phyloP scores from a whole-genome alignment of 1,140 invertebrate genomes.

The Prorops nasuta region DNA sequence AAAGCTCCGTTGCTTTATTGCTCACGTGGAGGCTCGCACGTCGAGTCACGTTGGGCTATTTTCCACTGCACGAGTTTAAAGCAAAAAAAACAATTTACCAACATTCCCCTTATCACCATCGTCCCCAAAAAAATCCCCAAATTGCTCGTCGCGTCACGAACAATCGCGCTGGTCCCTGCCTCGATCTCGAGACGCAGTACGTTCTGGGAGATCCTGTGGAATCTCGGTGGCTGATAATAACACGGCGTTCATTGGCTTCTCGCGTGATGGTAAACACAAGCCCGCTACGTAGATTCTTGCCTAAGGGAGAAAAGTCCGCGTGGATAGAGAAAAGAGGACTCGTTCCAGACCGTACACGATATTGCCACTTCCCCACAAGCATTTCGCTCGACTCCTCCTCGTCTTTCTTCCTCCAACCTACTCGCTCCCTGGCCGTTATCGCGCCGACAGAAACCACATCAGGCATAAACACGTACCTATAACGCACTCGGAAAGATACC shows the following conservation, averaged over 20 bases:
- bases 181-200: constrained; percentile 11
- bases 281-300: constrained; percentile 13
- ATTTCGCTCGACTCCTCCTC: constrained; percentile 14
- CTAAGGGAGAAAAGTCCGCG: constrained; percentile 14
- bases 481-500: constrained; percentile 21
- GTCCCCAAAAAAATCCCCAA: too few species aligned
- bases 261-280: constrained; percentile 12
- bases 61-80: constrained; percentile 8
- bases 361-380: constrained; percentile 2
- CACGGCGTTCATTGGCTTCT: constrained; percentile 18
- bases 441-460: constrained; percentile 11
- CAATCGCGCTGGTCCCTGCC: constrained; percentile 4
- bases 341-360: constrained; percentile 3
- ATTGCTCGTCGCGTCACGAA: constrained; percentile 5
- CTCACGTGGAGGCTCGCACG: constrained; percentile 6
- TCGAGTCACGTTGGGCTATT: constrained; percentile 10
- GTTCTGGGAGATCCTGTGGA: constrained; percentile 1
- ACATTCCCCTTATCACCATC: too few species aligned
- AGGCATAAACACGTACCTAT: constrained; percentile 19
- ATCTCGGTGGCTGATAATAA: constrained; percentile 1
- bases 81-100: constrained; percentile 11
- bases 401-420: constrained; percentile 14
- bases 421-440: constrained; percentile 12
- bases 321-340: constrained; percentile 17
- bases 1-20: constrained; percentile 5